Base-by-base conservation (phyloP, 2,113 vertebrate genomes). In the Narcine bancroftii region DNA sequence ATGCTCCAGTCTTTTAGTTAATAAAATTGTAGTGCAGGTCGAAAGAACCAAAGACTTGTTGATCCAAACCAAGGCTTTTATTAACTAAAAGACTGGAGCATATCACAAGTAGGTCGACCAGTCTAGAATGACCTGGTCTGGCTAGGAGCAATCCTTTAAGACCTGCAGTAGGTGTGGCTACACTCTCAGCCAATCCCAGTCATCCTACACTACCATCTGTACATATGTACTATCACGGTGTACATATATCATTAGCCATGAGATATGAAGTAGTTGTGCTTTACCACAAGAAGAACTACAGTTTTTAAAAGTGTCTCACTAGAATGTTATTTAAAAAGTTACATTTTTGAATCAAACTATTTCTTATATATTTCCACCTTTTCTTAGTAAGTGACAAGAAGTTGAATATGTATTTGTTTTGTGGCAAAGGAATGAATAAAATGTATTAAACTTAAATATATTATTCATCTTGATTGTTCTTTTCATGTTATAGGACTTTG, bases 381-480 rank as follows among this genome's bases (percentile, higher is more conserved):
- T 60, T 63, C 50, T 36, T 60, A 91, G 42, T 29, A 66, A 45
- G 87, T 66, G 63, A 33, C 29, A 26, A 7, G 47, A 91, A 91
- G 89, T 91, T 91, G 65, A 69, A 69, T 69, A 69, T 26, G 45
- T 69, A 26, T 53, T 83, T 53, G 21, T 91, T 91, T 69, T 91
- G 63, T 69, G 63, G 42, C 63, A 45, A 69, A 26, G 60, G 21
- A 11, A 42, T 63, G 85, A 89, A 91, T 47, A 91, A 91, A 45
- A 91, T 91, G 45, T 91, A 13, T 39, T 9, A 45, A 91, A 60
- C n/a, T 91, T 42, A 53, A 21, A 42, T 69, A 33, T 69, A 45
- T 33, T 91, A 69, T 91, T 91, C 36, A 91, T 53, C 24, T 69
- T 45, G 63, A 91, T 91, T 91, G 89, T 36, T 65, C 29, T 66